These are phyloP conservation scores for Pandion haliaetus DNA, from an alignment of 2,113 vertebrate species.

Conservation along the genomic window DNA sequence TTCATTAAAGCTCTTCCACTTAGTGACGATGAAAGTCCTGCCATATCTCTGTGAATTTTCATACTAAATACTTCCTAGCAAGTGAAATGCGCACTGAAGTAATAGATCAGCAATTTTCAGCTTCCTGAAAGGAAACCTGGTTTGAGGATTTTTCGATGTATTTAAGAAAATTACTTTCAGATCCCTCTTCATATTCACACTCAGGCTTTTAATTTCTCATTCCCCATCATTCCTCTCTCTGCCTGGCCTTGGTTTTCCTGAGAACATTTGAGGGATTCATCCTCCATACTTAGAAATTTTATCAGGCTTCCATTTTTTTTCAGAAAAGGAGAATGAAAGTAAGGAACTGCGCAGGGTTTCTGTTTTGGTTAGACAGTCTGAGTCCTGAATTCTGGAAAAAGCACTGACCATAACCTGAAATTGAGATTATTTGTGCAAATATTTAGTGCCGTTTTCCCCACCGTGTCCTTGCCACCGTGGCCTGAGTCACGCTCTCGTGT, in stretches of 20 bases:
- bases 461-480: too few species aligned
- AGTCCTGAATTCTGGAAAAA: neutral
- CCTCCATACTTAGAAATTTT: neutral
- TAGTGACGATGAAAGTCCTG: neutral
- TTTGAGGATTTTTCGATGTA: neutral
- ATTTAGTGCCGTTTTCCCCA: neutral
- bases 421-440: neutral
- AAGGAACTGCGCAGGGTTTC: neutral
- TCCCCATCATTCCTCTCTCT: neutral
- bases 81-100: neutral
- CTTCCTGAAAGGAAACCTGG: neutral
- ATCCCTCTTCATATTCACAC: neutral
- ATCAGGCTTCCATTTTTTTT: neutral
- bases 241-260: neutral
- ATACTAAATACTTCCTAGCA: neutral
- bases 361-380: neutral
- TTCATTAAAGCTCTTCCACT: neutral
- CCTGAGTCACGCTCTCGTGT: accelerated
- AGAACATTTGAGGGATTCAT: neutral
- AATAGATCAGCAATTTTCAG: neutral
- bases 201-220: neutral
- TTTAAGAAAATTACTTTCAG: neutral
- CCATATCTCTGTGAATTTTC: neutral
- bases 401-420: neutral
- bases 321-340: neutral